Evolutionary conservation across 1,140 invertebrate species (phyloP).

Genomic region (Gryllus bimaculatus): DNA sequence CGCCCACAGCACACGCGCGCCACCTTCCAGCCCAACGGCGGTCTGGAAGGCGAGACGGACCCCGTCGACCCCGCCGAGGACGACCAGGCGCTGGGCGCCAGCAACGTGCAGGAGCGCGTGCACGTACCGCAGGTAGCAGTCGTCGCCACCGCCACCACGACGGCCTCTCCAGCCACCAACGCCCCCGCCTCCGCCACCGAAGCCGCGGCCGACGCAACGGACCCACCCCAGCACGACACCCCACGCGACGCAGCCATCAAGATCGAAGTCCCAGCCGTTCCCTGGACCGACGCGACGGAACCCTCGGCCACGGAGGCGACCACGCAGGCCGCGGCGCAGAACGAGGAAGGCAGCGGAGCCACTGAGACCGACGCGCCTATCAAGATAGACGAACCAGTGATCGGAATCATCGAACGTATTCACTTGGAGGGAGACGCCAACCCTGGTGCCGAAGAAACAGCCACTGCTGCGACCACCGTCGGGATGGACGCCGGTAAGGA

Average conservation of each 20-base stretch:
- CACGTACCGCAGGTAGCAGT: neutral
- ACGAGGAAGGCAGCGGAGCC: neutral
- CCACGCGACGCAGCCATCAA: neutral
- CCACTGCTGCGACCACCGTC: neutral
- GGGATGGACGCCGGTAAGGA: no score
- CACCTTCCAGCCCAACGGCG: neutral
- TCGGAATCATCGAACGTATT: neutral
- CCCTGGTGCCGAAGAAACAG: neutral
- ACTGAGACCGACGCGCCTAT: neutral
- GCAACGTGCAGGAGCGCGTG: neutral
- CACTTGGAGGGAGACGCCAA: neutral
- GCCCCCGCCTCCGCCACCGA: neutral
- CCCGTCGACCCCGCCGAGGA: neutral
- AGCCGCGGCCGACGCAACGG: neutral
- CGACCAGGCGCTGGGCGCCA: neutral
- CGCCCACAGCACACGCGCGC: neutral
- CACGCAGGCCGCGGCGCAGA: neutral
- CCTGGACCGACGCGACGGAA: neutral
- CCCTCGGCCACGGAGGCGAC: neutral
- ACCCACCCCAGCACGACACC: neutral
- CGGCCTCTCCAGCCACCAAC: neutral
- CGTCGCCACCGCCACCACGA: neutral
- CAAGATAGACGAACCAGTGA: neutral
- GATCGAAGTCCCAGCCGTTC: neutral
- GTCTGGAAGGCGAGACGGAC: no score